Base-by-base conservation (phyloP, 2,888 invertebrate species). In the Scelioninae gen. 1 region DNA sequence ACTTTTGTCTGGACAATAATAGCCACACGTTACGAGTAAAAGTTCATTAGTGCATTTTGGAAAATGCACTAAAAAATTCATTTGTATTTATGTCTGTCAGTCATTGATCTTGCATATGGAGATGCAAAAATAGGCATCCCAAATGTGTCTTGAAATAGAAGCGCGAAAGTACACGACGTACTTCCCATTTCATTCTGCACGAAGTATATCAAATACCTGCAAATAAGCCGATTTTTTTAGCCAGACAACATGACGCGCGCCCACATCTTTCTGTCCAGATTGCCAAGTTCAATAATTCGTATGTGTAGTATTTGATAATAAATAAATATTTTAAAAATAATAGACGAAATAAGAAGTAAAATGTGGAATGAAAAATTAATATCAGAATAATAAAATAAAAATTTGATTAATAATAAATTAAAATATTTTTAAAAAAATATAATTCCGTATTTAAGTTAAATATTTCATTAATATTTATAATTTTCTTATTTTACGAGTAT, bases 61-160 rank as follows among this genome's bases (percentile, higher is more conserved):
- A 78, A 71, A 77, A 63, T 63, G 71, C 65, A 63, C 11, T 34
- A 9, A 45, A 74, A 72, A 62, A 60, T 60, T 34, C 32, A 32
- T 63, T 76, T 82, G 76, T 71, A 71, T 82, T 71, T 76, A 68
- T 49, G 68, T 45, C 65, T 82, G 82, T 82, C 82, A 82, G 78
- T 82, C 82, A 78, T 74, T 82, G 82, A 82, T 82, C 82, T 78
- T 74, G 55, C 74, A 69, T 31, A 63, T 56, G 68, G 32, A 60
- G 80, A 49, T 60, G 78, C 82, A 58, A 74, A 78, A 82, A 82
- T 82, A 82, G 69, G 34, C 74, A 53, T 66, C 60, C 81, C 45
- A 77, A 82, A 82, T 72, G 82, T 55, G 47, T 74, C 77, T 77
- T 53, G 74, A 82, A 82, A 82, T 82, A 82, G 82, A 62, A 51